Conservation (phyloP, 2,888 invertebrate genomes). For the Alentia gelatinosa region DNA sequence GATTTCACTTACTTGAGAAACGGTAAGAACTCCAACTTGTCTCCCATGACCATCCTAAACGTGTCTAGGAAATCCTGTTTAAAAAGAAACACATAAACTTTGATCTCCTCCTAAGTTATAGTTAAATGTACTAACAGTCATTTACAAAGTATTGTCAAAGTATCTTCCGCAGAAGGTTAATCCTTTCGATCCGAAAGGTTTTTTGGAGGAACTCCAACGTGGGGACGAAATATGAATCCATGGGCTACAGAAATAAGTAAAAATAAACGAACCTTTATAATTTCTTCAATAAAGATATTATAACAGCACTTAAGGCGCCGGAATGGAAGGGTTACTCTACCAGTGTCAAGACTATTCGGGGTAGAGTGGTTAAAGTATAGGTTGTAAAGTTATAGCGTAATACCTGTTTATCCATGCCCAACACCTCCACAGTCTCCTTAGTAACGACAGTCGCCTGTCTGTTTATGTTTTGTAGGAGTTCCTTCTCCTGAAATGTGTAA, state of each 20-base stretch:
- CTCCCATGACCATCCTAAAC: conserved; percentile 22
- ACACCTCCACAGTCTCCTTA: conserved; percentile 67
- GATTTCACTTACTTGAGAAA: conserved; percentile 17
- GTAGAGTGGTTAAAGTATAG: too few relatives aligned
- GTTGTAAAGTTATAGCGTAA: conserved; percentile 4
- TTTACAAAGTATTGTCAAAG: too few relatives aligned
- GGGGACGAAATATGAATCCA: too few relatives aligned
- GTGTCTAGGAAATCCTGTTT: neutral
- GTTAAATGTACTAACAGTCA: too few relatives aligned
- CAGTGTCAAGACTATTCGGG: too few relatives aligned
- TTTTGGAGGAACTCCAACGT: too few relatives aligned
- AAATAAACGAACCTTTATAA: neutral
- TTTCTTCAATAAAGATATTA: neutral
- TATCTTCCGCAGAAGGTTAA: too few relatives aligned
- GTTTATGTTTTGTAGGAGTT: conserved; percentile 65
- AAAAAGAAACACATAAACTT: too few relatives aligned
- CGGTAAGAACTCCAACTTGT: conserved; percentile 2
- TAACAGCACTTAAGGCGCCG: neutral
- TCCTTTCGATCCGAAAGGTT: too few relatives aligned
- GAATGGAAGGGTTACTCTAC: too few relatives aligned
- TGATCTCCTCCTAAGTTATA: too few relatives aligned
- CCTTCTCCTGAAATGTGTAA: conserved; percentile 68
- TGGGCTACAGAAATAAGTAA: too few relatives aligned
- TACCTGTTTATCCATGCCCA: conserved; percentile 66
- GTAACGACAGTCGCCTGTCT: conserved; percentile 67